Percentiles rank a stretch among this genome's conserved stretches.
Conservation (phyloP, 2,888 invertebrate species). For the Amblyjoppa fuscipennis region DNA sequence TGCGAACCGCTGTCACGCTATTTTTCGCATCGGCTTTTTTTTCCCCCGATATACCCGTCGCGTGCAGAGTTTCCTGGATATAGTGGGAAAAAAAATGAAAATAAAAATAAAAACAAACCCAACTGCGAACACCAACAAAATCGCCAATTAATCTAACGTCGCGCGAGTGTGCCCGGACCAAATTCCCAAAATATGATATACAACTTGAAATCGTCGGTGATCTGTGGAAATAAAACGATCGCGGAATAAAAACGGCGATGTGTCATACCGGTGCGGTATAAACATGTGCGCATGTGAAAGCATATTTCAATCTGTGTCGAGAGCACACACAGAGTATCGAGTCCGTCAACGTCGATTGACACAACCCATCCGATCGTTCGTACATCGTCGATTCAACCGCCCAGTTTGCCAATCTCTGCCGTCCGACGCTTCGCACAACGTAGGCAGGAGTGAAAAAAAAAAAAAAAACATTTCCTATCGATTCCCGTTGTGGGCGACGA, state of each 20-base stretch:
- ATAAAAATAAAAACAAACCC: neutral
- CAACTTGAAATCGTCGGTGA: slow-evolving; percentile 16
- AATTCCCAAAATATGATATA: slow-evolving; percentile 20
- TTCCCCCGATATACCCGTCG: neutral
- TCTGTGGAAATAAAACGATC: slow-evolving; percentile 16
- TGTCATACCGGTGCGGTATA: neutral
- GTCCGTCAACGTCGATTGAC: slow-evolving; percentile 9
- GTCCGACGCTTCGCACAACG: neutral
- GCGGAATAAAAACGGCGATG: neutral
- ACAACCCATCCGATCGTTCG: neutral
- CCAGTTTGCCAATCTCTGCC: neutral
- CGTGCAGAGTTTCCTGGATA: neutral
- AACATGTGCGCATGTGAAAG: neutral
- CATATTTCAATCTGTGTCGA: slow-evolving; percentile 2
- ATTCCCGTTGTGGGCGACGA: neutral
- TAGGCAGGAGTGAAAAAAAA: neutral
- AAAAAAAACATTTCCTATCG: slow-evolving; percentile 2
- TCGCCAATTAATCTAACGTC: slow-evolving; percentile 16
- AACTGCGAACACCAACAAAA: neutral
- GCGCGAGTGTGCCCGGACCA: neutral
- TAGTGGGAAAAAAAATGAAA: neutral
- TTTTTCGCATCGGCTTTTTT: neutral
- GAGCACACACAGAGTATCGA: neutral
- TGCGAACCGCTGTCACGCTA: neutral
- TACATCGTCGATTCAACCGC: neutral